Percentiles rank a stretch among this genome's conserved stretches.
Conservation (phyloP, 2,113 vertebrate species). For the Calyptomena viridis region DNA sequence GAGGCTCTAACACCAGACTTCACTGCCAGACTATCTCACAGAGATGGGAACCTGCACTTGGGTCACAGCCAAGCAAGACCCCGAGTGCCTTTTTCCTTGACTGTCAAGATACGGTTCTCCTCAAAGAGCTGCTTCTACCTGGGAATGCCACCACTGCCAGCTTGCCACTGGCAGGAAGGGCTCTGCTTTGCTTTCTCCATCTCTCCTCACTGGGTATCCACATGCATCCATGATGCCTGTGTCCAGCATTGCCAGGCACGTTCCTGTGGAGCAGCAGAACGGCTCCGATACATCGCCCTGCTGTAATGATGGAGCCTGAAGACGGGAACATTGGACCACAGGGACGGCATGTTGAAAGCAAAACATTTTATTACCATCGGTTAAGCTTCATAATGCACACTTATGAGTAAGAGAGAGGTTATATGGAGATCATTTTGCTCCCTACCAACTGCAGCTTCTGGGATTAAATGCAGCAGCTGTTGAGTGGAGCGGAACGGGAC, state of each 20-base stretch:
- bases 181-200: not conserved
- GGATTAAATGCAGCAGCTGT: conserved; percentile 48
- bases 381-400: conserved; percentile 46
- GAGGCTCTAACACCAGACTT: not conserved
- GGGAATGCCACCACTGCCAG: not conserved
- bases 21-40: not conserved
- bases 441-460: conserved; percentile 34
- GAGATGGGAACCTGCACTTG: not conserved
- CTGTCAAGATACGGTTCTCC: not conserved
- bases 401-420: conserved; percentile 18
- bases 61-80: not conserved
- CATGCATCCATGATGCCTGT: accelerated
- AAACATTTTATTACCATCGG: conserved; percentile 37
- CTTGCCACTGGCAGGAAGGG: accelerated
- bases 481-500: not conserved
- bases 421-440: conserved; percentile 45
- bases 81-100: not conserved
- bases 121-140: not conserved
- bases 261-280: not conserved
- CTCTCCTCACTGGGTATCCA: not conserved
- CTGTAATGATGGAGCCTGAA: not conserved
- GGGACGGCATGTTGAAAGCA: conserved; percentile 45
- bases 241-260: not conserved
- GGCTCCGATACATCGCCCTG: not conserved
- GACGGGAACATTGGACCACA: conserved; percentile 43